These are phyloP conservation scores for Brachyhypopomus occidentalis DNA, from an alignment of 2,113 vertebrate genomes.

Conservation along the genomic window DNA sequence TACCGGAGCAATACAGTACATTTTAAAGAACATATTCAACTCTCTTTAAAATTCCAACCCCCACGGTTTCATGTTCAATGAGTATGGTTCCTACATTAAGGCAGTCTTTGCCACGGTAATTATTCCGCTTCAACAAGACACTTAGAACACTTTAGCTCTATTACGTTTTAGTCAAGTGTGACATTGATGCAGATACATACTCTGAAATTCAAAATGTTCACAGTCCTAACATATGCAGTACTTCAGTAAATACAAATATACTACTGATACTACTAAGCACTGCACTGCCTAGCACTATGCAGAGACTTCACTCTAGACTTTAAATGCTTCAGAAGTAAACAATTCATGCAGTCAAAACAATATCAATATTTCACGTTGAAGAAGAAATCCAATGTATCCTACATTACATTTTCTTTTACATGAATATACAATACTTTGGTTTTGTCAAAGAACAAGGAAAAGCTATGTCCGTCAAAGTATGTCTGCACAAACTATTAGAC, in stretches of 20 bases:
- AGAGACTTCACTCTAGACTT: too few species aligned
- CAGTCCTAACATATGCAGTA: neutral
- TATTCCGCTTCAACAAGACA: neutral
- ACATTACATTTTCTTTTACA: neutral
- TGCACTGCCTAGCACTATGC: neutral
- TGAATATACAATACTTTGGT: slow-evolving; percentile 2
- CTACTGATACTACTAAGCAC: neutral
- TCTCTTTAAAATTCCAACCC: neutral
- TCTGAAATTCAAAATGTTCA: neutral
- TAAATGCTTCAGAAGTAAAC: too few species aligned
- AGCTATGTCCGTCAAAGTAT: neutral
- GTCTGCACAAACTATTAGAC: neutral
- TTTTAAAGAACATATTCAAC: neutral
- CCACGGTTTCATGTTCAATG: neutral
- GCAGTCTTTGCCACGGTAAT: too few species aligned
- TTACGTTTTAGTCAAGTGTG: neutral
- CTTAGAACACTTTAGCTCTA: neutral
- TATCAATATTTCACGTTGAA: neutral
- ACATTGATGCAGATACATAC: neutral
- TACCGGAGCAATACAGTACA: neutral
- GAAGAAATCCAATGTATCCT: neutral
- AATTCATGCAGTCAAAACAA: neutral
- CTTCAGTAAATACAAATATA: neutral
- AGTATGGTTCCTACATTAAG: neutral
- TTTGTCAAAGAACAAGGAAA: neutral